A percentile compares a stretch with the other conserved stretches of the same genome.
Evolutionary conservation across 2,888 invertebrate genomes (phyloP).

Genomic region (Pristionchus entomophagus): DNA sequence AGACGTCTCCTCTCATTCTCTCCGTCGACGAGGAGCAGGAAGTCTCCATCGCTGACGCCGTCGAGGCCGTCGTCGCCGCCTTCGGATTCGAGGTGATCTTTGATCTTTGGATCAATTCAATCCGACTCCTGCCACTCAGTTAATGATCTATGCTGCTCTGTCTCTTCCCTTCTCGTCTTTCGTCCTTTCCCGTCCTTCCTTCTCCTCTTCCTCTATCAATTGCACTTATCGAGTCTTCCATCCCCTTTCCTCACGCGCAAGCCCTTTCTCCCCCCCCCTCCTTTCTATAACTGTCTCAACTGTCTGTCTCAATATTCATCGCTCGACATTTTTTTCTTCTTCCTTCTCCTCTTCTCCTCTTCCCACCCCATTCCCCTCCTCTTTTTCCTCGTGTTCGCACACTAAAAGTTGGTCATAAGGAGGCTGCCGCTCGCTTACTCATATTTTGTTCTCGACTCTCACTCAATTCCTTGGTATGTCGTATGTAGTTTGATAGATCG

Average conservation of each 20-base stretch:
- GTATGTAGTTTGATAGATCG: background rate
- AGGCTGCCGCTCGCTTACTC: background rate
- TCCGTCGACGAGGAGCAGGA: slow-evolving; percentile 96
- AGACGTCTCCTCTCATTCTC: slow-evolving; percentile 93
- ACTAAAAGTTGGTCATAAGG: slow-evolving; percentile 21
- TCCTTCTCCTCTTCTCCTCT: background rate
- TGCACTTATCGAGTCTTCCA: slow-evolving; percentile 9
- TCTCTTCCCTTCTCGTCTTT: background rate
- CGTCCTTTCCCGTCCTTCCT: background rate
- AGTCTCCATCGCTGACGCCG: slow-evolving; percentile 82
- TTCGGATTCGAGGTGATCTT: slow-evolving; percentile 82
- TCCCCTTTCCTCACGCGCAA: background rate
- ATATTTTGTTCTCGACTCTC: background rate
- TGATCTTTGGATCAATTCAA: background rate
- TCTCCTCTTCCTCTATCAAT: slow-evolving; percentile 15
- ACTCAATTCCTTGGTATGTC: background rate
- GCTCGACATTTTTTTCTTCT: background rate
- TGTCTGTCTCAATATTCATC: too few relatives aligned
- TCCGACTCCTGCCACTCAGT: background rate
- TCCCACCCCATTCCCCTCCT: background rate
- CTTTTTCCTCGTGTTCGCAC: slow-evolving; percentile 1
- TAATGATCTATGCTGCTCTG: background rate
- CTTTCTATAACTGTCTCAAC: background rate
- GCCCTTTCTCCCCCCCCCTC: background rate
- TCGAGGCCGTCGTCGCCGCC: slow-evolving; percentile 87